phyloP scores from a whole-genome alignment of 2,113 vertebrate genomes.

The Vulpes vulpes region DNA sequence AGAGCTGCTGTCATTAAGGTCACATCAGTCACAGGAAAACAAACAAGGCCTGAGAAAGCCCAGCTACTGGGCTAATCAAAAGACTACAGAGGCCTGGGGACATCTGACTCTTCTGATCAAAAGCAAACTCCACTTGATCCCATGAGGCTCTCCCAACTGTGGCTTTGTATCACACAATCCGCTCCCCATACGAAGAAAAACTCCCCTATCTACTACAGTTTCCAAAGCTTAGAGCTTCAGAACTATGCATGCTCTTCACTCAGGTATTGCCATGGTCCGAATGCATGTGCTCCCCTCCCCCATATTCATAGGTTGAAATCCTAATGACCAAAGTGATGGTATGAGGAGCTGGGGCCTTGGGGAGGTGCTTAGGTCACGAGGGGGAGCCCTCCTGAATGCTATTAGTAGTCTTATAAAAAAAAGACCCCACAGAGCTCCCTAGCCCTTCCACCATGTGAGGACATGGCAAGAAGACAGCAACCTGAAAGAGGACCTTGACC shows the following conservation, averaged over 20 bases:
- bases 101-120: slow-evolving; percentile 25
- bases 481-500: background rate
- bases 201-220: accelerated
- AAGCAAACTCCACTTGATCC: background rate
- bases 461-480: background rate
- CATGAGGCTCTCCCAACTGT: background rate
- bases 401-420: background rate
- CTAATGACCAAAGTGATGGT: background rate
- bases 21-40: background rate
- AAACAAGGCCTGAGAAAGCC: background rate
- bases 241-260: background rate
- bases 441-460: background rate
- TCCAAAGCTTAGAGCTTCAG: background rate
- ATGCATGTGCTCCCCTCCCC: background rate
- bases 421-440: background rate
- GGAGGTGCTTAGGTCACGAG: background rate
- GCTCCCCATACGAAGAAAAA: background rate
- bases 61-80: background rate
- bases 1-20: background rate
- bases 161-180: background rate
- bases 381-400: background rate
- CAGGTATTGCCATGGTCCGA: background rate
- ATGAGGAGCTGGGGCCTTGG: background rate
- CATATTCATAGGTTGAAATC: background rate
- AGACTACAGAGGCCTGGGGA: background rate